Evolutionary conservation across 2,797 vertebrate species (phyloP), one percentile per base, ranked within the genome.

Genomic region (Myotis pilosus): DNA sequence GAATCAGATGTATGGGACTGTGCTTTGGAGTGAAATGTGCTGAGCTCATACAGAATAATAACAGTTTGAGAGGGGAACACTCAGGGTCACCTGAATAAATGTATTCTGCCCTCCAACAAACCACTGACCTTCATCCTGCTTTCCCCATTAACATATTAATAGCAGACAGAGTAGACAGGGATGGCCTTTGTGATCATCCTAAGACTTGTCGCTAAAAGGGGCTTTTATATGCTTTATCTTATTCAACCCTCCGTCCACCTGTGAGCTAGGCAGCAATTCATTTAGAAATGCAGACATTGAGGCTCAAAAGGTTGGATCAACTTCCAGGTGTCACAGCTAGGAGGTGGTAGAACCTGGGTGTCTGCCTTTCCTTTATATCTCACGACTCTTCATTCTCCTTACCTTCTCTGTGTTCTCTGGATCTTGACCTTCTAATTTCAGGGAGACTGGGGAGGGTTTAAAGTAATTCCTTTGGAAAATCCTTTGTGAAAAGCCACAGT

Each of bases 1-100:
- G 38, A 92, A 57, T 96, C 79, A 87, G 68, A 60, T 36, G 25
- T 57, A 41, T 53, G 20, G 44, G 55, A 47, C 33, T 76, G 49
- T 80, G 36, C 28, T 88, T 85, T 79, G 30, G 49, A 51, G 25
- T 75, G 22, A 62, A 47, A 91, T 68, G 72, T 64, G 28, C 89
- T 89, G 62, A 79, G 80, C 6, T 72, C 41, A 15, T 3, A 28
- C 20, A n/a, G 3, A 55, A 44, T 33, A 38, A 16, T 36, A 94
- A 87, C 75, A 53, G 53, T 74, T 75, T 92, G 81, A 57, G 87
- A 53, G n/a, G 57, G 44, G 22, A 55, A 74, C n/a, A 44, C 41
- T 47, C 49, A 75, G n/a, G 78, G 78, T 95, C 78, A 66, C 23
- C 44, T 69, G 84, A 55, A 41, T 66, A 93, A 76, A 92, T 22